Evolutionary conservation across 2,113 vertebrate species (phyloP), one percentile per base, ranked within the genome.

Genomic region (Pseudopodoces humilis): DNA sequence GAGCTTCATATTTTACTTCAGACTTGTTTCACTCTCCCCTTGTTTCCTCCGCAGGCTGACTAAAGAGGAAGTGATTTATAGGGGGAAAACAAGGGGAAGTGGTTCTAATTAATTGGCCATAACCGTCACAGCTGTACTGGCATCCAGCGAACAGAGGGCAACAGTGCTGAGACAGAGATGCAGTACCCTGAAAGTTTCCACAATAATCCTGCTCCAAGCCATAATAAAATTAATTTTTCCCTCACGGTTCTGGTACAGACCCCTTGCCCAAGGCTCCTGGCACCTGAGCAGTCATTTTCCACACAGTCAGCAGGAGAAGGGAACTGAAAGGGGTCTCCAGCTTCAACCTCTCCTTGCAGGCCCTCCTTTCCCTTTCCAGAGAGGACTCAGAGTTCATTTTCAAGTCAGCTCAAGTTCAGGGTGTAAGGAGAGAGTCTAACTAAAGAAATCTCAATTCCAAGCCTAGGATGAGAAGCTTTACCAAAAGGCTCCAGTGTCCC

Each of bases 61-160:
- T 95, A 78, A 90, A 88, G 79, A 94, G 94, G 72, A 94, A 92
- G 62, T 94, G 94, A 95, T 96, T 96, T 94, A 95, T 90, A 95
- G 91, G 56, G 55, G 78, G 62, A 76, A 95, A 97, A 87, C 75
- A 83, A 91, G 84, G 89, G 81, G 90, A 96, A 79, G 59, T 13
- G 2, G 71, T 74, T 90, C 89, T 96, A 95, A 96, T 95, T 95
- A 97, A 96, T 93, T 90, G 82, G 63, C 91, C 90, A 65, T 70
- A 91, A 91, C 82, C 0, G 0, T 59, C 88, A 88, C 91, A 93
- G 90, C 86, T 94, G 81, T 49, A 89, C 78, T 53, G 85, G 81
- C 91, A 92, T 18, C 70, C 63, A 65, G 52, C 78, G 76, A 86
- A 83, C 59, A 56, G 3, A 72, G 87, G 91, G 71, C 84, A 94